A percentile compares a stretch with the other conserved stretches of the same genome.
These are phyloP conservation scores for Tenrec ecaudatus DNA, from an alignment of 2,113 vertebrate genomes.

Conservation along the genomic window DNA sequence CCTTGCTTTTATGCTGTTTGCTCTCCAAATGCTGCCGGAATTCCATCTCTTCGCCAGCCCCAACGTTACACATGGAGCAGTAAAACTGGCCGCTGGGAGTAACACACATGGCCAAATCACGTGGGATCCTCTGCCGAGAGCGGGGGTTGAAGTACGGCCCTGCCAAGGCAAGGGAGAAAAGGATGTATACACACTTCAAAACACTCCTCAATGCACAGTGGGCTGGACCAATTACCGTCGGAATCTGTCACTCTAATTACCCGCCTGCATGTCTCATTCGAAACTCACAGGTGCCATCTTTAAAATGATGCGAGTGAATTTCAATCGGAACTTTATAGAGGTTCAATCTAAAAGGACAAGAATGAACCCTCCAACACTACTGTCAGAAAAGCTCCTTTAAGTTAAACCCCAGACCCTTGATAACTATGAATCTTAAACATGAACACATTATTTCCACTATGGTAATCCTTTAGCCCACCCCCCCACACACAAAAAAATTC, in stretches of 20 bases:
- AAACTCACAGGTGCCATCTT: slow-evolving; percentile 22
- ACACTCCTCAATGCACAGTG: neutral
- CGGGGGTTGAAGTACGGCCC: slow-evolving; percentile 98
- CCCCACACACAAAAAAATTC: slow-evolving; percentile 36
- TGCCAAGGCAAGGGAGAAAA: slow-evolving; percentile 78
- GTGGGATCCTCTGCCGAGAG: slow-evolving; percentile 96
- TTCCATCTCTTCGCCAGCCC: slow-evolving; percentile 95
- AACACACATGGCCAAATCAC: slow-evolving; percentile 98
- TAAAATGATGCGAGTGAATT: slow-evolving; percentile 32
- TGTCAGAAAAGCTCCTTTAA: neutral
- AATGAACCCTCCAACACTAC: neutral
- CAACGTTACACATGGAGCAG: slow-evolving; percentile 98
- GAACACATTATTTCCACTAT: neutral
- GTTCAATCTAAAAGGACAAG: slow-evolving; percentile 38
- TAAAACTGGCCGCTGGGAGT: slow-evolving; percentile 99
- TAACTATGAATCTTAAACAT: neutral
- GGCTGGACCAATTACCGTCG: neutral
- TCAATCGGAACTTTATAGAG: slow-evolving; percentile 18
- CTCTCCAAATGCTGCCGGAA: slow-evolving; percentile 98
- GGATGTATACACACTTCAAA: neutral
- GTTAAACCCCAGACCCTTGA: slow-evolving; percentile 10
- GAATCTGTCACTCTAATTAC: neutral
- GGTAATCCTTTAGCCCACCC: neutral
- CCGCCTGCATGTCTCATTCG: neutral
- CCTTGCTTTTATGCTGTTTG: slow-evolving; percentile 98